Evolutionary conservation across 2,797 vertebrate genomes (phyloP).

Genomic region (Anguilla anguilla): DNA sequence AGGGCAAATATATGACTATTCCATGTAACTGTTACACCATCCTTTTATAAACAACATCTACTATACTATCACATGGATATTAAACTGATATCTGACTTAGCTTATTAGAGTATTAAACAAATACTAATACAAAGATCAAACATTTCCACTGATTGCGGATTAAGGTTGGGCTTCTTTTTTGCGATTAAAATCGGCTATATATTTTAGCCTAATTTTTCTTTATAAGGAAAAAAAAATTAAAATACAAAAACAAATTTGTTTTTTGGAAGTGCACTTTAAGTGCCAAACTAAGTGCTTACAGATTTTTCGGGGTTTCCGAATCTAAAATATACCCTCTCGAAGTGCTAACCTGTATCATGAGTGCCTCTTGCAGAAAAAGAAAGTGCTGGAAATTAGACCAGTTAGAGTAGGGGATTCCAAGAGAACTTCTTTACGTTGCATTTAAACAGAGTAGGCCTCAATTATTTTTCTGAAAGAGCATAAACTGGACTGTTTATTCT

Average conservation of each 20-base stretch:
- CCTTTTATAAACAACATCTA: slow-evolving; percentile 54
- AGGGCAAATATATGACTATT: slow-evolving; percentile 65
- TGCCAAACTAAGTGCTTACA: slow-evolving; percentile 72
- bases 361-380: slow-evolving; percentile 44
- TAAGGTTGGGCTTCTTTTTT: slow-evolving; percentile 46
- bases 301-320: slow-evolving; percentile 57
- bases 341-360: slow-evolving; percentile 66
- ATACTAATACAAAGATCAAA: slow-evolving; percentile 51
- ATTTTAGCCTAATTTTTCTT: slow-evolving; percentile 45
- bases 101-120: slow-evolving; percentile 68
- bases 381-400: slow-evolving; percentile 56
- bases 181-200: slow-evolving; percentile 25
- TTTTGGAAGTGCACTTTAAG: slow-evolving; percentile 51
- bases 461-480: slow-evolving; percentile 32
- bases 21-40: slow-evolving; percentile 63
- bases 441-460: slow-evolving; percentile 25
- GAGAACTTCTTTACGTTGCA: slow-evolving; percentile 31
- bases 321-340: slow-evolving; percentile 54
- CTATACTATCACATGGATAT: slow-evolving; percentile 52
- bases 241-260: background rate
- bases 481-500: background rate
- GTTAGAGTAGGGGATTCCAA: slow-evolving; percentile 23
- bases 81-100: slow-evolving; percentile 62
- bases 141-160: slow-evolving; percentile 47
- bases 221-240: slow-evolving; percentile 17